Evolutionary conservation across 2,888 invertebrate species (phyloP).

Genomic region (Epinotia nisella): DNA sequence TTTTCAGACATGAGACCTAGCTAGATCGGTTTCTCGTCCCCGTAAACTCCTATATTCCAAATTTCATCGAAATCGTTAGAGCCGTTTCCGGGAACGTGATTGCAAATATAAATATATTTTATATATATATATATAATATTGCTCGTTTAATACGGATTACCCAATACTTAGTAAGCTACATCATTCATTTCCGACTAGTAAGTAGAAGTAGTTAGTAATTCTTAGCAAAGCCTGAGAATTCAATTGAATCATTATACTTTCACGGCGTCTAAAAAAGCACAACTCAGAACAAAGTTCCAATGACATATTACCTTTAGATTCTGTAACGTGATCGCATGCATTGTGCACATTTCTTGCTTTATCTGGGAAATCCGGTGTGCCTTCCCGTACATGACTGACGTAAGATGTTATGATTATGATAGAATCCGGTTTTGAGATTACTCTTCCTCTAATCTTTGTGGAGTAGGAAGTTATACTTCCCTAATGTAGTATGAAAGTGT

Average conservation of each 20-base stretch:
- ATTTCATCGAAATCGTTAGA: too few species aligned
- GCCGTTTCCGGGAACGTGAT: too few species aligned
- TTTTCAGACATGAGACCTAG: too few species aligned
- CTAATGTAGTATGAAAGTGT: neutral
- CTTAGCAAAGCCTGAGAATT: too few species aligned
- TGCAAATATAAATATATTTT: too few species aligned
- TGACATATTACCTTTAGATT: neutral
- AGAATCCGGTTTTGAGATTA: neutral
- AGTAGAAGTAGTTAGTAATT: too few species aligned
- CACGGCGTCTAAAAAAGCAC: neutral
- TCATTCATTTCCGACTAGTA: neutral
- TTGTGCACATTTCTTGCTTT: neutral
- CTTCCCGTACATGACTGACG: neutral
- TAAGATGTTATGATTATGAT: neutral
- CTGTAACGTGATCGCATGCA: neutral
- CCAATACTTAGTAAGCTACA: neutral
- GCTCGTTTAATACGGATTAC: too few species aligned
- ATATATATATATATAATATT: too few species aligned
- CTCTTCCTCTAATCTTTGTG: neutral
- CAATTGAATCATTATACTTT: neutral
- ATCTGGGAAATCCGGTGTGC: constrained; percentile 21
- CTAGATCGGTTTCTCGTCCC: too few species aligned
- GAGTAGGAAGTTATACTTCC: constrained; percentile 5
- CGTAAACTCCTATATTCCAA: too few species aligned
- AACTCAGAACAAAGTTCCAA: neutral